These are phyloP conservation scores for Ophraella communa DNA, from an alignment of 2,888 invertebrate species.

Conservation along the genomic window DNA sequence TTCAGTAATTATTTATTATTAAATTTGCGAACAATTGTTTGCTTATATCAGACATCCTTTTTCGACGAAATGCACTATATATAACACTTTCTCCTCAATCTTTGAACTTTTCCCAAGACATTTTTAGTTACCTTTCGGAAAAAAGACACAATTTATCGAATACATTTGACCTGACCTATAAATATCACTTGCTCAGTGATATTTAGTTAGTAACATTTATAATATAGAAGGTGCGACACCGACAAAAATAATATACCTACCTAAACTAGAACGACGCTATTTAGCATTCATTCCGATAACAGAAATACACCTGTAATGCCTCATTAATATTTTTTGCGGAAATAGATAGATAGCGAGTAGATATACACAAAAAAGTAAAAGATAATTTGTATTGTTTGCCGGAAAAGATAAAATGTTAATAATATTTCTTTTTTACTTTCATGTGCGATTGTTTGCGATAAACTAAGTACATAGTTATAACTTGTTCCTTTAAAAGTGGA, in stretches of 20 bases:
- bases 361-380: neutral
- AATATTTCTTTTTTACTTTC: no score
- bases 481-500: constrained; percentile 13
- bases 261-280: constrained; percentile 19
- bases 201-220: constrained; percentile 35
- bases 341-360: constrained; percentile 13
- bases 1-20: no score
- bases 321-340: constrained; percentile 33
- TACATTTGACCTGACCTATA: constrained; percentile 26
- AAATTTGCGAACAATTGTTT: no score
- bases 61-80: neutral
- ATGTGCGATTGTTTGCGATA: constrained; percentile 24
- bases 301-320: constrained; percentile 29
- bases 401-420: neutral
- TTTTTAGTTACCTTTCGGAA: constrained; percentile 3
- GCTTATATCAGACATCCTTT: no score
- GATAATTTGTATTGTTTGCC: constrained; percentile 8
- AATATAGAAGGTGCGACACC: no score
- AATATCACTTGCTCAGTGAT: constrained; percentile 43
- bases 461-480: constrained; percentile 19
- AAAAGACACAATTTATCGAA: neutral
- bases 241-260: constrained; percentile 27
- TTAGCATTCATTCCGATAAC: constrained; percentile 34
- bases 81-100: neutral
- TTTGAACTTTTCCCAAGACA: neutral